A percentile compares a stretch with the other conserved stretches of the same genome.
phyloP scores from a whole-genome alignment of 1,140 invertebrate species.

The Fopius arisanus region DNA sequence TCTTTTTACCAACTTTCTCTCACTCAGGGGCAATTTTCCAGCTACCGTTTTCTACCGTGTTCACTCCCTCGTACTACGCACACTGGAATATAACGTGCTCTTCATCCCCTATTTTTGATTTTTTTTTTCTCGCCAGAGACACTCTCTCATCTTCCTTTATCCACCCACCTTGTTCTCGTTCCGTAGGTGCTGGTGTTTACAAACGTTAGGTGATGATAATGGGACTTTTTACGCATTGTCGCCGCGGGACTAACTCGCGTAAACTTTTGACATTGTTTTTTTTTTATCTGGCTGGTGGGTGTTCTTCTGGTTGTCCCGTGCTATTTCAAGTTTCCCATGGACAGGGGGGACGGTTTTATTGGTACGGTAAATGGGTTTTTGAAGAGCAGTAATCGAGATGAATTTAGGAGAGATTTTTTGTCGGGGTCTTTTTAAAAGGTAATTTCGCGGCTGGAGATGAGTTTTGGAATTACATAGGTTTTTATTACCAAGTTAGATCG shows the following conservation, averaged over 20 bases:
- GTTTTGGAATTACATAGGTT: not conserved
- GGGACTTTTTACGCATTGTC: slow-evolving; percentile 42
- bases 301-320: not conserved
- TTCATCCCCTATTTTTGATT: not conserved
- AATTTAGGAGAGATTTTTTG: not conserved
- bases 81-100: not conserved
- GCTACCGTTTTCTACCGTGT: slow-evolving; percentile 24
- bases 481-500: not conserved
- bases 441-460: not conserved
- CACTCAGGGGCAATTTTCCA: slow-evolving; percentile 32
- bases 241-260: slow-evolving; percentile 9
- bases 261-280: slow-evolving; percentile 18
- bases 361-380: not conserved
- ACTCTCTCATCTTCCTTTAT: slow-evolving; percentile 7
- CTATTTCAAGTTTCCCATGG: not conserved
- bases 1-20: slow-evolving; percentile 21
- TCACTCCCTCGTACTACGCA: slow-evolving; percentile 3
- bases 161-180: not conserved
- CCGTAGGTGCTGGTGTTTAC: slow-evolving; percentile 47
- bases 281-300: not conserved
- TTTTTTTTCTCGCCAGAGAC: not conserved
- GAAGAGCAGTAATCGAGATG: not conserved
- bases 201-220: slow-evolving; percentile 46
- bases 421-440: not conserved
- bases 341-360: not conserved